Conservation (phyloP, 2,888 invertebrate genomes). For the Lordiphosa fenestrarum region DNA sequence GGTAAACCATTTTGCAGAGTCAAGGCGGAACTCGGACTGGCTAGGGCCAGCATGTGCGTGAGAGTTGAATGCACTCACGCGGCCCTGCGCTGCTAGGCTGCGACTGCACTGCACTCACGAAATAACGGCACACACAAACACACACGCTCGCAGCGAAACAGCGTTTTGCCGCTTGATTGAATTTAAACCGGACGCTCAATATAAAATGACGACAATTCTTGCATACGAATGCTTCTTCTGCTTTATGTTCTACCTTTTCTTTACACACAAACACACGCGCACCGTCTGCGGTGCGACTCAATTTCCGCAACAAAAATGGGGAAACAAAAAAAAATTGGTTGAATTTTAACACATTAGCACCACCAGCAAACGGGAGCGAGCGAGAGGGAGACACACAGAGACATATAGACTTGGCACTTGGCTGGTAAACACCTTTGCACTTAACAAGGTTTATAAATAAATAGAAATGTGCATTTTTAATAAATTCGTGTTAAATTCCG, state of each 20-base stretch:
- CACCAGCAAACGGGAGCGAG: constrained; percentile 14
- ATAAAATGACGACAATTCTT: constrained; percentile 55
- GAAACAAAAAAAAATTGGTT: constrained; percentile 26
- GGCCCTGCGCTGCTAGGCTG: constrained; percentile 8
- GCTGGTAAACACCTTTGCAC: constrained; percentile 4
- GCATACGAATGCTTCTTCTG: constrained; percentile 52
- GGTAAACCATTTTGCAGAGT: constrained; percentile 31
- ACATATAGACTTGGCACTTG: constrained; percentile 13
- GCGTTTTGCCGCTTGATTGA: constrained; percentile 67
- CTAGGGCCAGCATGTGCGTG: constrained; percentile 60
- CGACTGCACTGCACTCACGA: constrained; percentile 21
- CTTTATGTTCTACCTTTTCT: constrained; percentile 57
- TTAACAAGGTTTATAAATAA: constrained; percentile 35
- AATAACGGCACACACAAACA: constrained; percentile 19
- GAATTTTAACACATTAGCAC: constrained; percentile 57
- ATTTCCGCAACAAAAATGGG: constrained; percentile 50
- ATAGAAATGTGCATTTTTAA: constrained; percentile 27
- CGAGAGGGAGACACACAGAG: not conserved
- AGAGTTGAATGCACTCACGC: constrained; percentile 49
- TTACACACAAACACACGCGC: constrained; percentile 18
- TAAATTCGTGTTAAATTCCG: constrained; percentile 19
- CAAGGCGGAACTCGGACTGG: constrained; percentile 38
- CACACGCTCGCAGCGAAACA: constrained; percentile 7
- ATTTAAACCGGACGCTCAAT: constrained; percentile 65
- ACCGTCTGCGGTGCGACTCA: constrained; percentile 22